Evolutionary conservation across 2,888 invertebrate species (phyloP).

Genomic region (Drosophila ustulata): DNA sequence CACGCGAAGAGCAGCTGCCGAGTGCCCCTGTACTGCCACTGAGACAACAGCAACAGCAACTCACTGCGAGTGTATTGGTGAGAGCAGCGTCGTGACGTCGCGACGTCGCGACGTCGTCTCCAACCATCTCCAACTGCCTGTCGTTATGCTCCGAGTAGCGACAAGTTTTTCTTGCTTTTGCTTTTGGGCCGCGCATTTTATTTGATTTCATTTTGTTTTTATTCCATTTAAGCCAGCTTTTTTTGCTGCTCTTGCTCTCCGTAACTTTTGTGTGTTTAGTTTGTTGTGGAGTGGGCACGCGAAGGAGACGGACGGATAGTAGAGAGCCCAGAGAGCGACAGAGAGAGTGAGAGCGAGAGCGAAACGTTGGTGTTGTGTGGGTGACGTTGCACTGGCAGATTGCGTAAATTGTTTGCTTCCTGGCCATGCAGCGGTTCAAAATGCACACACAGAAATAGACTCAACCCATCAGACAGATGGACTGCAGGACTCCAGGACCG

Average conservation of each 20-base stretch:
- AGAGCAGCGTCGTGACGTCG: conserved; percentile 48
- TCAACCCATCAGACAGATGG: conserved; percentile 29
- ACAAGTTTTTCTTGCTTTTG: conserved; percentile 63
- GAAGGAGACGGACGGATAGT: background rate
- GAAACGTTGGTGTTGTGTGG: conserved; percentile 17
- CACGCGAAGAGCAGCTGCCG: conserved; percentile 29
- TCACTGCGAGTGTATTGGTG: conserved; percentile 38
- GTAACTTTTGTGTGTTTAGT: conserved; percentile 47
- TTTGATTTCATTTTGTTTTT: conserved; percentile 68
- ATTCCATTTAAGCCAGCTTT: conserved; percentile 60
- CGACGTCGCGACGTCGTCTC: conserved; percentile 1
- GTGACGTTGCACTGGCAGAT: conserved; percentile 63
- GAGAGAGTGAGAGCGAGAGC: conserved; percentile 4
- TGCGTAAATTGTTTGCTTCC: conserved; percentile 79
- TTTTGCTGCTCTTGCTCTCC: conserved; percentile 25
- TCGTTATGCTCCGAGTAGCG: conserved; percentile 42
- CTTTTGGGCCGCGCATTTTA: conserved; percentile 68
- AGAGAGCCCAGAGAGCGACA: conserved; percentile 6
- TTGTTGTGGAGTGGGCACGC: conserved; percentile 10
- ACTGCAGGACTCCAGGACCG: background rate
- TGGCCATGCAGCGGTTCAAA: conserved; percentile 50
- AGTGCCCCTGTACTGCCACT: conserved; percentile 30
- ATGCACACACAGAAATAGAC: conserved; percentile 36
- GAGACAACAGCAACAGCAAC: conserved; percentile 24
- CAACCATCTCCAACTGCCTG: conserved; percentile 18